phyloP scores from a whole-genome alignment of 1,140 invertebrate species.

The Scaptomyza hsui region DNA sequence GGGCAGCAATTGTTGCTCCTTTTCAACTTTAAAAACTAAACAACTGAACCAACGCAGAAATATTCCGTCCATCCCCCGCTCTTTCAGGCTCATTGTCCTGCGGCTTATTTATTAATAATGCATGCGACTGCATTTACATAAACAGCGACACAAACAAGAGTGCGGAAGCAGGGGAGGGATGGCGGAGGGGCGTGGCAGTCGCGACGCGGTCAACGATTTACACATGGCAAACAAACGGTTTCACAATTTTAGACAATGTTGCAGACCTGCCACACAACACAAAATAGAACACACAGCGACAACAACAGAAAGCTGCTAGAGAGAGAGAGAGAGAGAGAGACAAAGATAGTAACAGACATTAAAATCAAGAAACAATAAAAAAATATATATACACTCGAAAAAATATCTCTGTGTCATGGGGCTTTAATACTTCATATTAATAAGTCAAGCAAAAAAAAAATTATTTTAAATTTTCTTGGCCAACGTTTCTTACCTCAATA shows the following conservation, averaged over 20 bases:
- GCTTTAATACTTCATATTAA: not conserved
- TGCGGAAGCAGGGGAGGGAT: no score
- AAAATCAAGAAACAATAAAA: not conserved
- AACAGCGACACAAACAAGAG: not conserved
- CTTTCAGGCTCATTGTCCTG: not conserved
- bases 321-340: not conserved
- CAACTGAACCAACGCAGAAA: constrained; percentile 10
- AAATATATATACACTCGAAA: not conserved
- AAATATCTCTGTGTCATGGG: not conserved
- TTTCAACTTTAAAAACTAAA: not conserved
- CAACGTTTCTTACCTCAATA: no score
- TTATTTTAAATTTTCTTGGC: no score
- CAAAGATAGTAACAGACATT: not conserved
- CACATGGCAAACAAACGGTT: constrained; percentile 45
- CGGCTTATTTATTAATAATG: constrained; percentile 50
- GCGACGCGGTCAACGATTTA: constrained; percentile 28
- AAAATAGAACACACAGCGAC: constrained; percentile 13
- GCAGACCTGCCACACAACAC: constrained; percentile 28
- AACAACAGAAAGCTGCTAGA: constrained; percentile 5
- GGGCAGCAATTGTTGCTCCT: no score
- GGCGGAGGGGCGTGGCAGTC: constrained; percentile 25
- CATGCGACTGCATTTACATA: constrained; percentile 46
- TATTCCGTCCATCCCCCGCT: no score
- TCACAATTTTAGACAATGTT: constrained; percentile 40
- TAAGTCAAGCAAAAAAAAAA: no score